phyloP scores from a whole-genome alignment of 2,888 invertebrate species.

The Nipponacmea schrenckii region DNA sequence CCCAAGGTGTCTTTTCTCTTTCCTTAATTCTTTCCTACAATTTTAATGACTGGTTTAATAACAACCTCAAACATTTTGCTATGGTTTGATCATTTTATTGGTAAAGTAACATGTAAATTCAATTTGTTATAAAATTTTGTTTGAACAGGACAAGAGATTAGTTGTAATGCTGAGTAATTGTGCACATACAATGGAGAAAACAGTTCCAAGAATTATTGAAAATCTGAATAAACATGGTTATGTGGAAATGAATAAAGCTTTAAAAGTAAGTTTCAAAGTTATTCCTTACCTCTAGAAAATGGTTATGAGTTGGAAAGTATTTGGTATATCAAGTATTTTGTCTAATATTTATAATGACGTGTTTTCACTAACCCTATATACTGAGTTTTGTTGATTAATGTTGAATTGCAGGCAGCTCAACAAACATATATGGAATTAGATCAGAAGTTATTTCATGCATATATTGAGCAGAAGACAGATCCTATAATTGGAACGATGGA shows the following conservation, averaged over 20 bases:
- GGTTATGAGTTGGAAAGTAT: too few relatives aligned
- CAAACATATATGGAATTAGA: slow-evolving; percentile 63
- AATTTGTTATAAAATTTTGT: too few relatives aligned
- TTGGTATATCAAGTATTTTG: too few relatives aligned
- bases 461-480: slow-evolving; percentile 87
- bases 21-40: too few relatives aligned
- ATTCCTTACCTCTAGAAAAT: neutral
- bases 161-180: slow-evolving; percentile 90
- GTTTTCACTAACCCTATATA: too few relatives aligned
- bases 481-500: slow-evolving; percentile 96
- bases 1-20: too few relatives aligned
- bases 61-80: too few relatives aligned
- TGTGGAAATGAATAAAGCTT: slow-evolving; percentile 78
- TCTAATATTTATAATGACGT: too few relatives aligned
- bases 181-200: slow-evolving; percentile 81
- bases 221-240: slow-evolving; percentile 75
- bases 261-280: slow-evolving; percentile 73
- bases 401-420: slow-evolving; percentile 55
- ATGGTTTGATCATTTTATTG: too few relatives aligned
- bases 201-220: slow-evolving; percentile 79
- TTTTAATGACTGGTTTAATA: too few relatives aligned
- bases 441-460: slow-evolving; percentile 64
- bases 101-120: too few relatives aligned
- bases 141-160: slow-evolving; percentile 70
- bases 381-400: neutral